Percentiles rank a stretch among this genome's conserved stretches.
These are phyloP conservation scores for Drosophila teissieri DNA, from an alignment of 1,140 invertebrate species.

Conservation along the genomic window DNA sequence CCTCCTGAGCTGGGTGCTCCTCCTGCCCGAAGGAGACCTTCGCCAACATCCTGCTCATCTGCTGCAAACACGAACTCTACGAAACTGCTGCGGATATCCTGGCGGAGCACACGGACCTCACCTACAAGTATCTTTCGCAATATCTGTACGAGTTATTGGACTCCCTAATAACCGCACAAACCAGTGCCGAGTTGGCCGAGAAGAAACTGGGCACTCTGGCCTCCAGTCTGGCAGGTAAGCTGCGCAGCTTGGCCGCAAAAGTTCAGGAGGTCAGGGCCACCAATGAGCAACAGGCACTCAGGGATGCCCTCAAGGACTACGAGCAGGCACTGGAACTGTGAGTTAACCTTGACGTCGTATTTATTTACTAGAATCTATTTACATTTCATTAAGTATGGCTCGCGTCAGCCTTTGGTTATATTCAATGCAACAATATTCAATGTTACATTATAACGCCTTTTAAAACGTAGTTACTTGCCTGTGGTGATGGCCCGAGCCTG, in stretches of 20 bases:
- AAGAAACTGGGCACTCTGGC: constrained; percentile 98
- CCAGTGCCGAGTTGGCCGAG: constrained; percentile 98
- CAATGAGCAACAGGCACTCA: constrained; percentile 94
- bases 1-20: constrained; percentile 96
- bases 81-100: constrained; percentile 99
- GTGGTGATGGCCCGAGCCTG: constrained; percentile 99
- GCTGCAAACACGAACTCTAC: constrained; percentile 99
- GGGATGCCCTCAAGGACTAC: constrained; percentile 96
- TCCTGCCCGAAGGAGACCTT: constrained; percentile 96
- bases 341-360: background rate
- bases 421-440: too few relatives aligned
- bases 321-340: constrained; percentile 93
- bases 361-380: background rate
- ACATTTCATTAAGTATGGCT: too few relatives aligned
- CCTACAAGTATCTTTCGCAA: constrained; percentile 97
- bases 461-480: constrained; percentile 89
- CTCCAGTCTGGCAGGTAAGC: constrained; percentile 94
- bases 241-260: constrained; percentile 96
- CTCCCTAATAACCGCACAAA: constrained; percentile 98
- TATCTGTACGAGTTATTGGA: constrained; percentile 96
- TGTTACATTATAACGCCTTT: background rate
- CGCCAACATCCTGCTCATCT: constrained; percentile 96
- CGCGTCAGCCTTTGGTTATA: too few relatives aligned
- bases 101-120: constrained; percentile 98
- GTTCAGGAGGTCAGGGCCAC: constrained; percentile 95